Evolutionary conservation across 2,888 invertebrate species (phyloP).

Genomic region (Diloba caeruleocephala): DNA sequence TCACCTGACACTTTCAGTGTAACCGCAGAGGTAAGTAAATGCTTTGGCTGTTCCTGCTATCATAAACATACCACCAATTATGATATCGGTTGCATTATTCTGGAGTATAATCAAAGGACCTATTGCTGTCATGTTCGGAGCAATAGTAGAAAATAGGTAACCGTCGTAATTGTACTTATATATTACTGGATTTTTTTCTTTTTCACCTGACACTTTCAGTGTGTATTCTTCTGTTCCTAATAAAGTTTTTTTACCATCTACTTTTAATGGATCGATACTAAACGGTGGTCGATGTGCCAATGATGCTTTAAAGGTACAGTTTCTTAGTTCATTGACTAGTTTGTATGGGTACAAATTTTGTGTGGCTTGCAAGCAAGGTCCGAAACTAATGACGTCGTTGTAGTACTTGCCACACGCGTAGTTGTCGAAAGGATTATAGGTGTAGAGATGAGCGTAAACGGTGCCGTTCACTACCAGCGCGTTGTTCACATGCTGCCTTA

Average conservation of each 20-base stretch:
- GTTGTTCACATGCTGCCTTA: slow-evolving; percentile 58
- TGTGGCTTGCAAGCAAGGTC: slow-evolving; percentile 59
- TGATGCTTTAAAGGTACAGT: slow-evolving; percentile 66
- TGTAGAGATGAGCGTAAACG: slow-evolving; percentile 59
- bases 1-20: slow-evolving; percentile 45
- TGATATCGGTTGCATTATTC: slow-evolving; percentile 51
- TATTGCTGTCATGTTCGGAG: slow-evolving; percentile 36
- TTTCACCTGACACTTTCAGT: slow-evolving; percentile 32
- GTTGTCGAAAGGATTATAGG: slow-evolving; percentile 74
- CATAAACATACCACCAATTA: slow-evolving; percentile 52
- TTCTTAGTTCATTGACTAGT: slow-evolving; percentile 60
- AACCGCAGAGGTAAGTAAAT: slow-evolving; percentile 59
- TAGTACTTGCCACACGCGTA: slow-evolving; percentile 73
- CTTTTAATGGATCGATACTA: slow-evolving; percentile 50
- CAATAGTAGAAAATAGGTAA: slow-evolving; percentile 25
- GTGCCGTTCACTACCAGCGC: slow-evolving; percentile 64
- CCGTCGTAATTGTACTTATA: slow-evolving; percentile 32
- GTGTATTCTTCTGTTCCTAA: slow-evolving; percentile 47
- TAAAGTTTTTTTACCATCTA: slow-evolving; percentile 13
- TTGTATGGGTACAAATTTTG: slow-evolving; percentile 61
- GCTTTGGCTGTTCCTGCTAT: slow-evolving; percentile 31
- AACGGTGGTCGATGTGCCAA: slow-evolving; percentile 68
- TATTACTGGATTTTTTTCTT: slow-evolving; percentile 37
- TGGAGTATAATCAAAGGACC: slow-evolving; percentile 51
- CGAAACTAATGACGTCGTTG: slow-evolving; percentile 60